A percentile compares a stretch with the other conserved stretches of the same genome.
phyloP scores from a whole-genome alignment of 1,140 invertebrate genomes.

The Diabrotica virgifera region DNA sequence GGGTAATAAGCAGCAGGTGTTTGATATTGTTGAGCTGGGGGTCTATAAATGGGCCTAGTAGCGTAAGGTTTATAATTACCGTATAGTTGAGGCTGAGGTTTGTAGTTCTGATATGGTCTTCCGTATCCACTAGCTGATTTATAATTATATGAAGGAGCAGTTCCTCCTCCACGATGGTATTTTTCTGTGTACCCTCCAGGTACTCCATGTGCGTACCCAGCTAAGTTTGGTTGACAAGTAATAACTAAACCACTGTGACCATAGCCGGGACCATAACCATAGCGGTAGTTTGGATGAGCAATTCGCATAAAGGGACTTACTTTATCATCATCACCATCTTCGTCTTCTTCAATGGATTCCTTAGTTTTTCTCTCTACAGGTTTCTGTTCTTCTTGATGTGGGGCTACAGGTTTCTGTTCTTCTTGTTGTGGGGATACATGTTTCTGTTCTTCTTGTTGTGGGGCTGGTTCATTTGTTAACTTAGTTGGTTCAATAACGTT shows the following conservation, averaged over 20 bases:
- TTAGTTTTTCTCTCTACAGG: no score
- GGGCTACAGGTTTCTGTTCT: conserved; percentile 16
- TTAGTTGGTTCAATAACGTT: background rate
- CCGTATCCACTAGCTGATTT: conserved; percentile 20
- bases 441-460: background rate
- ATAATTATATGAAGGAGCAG: conserved; percentile 24
- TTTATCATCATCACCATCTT: no score
- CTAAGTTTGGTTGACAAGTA: conserved; percentile 45
- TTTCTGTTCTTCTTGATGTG: conserved; percentile 18
- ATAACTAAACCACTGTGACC: conserved; percentile 44
- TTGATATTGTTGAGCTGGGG: conserved; percentile 15
- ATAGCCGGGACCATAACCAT: background rate
- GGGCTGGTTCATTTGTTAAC: background rate
- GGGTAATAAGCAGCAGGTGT: conserved; percentile 16
- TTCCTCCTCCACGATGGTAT: conserved; percentile 9
- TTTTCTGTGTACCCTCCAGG: conserved; percentile 10
- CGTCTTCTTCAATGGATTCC: no score
- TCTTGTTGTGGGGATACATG: background rate
- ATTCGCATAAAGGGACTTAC: no score
- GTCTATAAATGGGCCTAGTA: conserved; percentile 14
- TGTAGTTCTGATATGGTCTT: conserved; percentile 22
- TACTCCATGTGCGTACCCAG: conserved; percentile 38
- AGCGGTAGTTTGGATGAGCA: background rate
- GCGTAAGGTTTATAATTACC: conserved; percentile 18
- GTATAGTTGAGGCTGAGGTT: conserved; percentile 18